phyloP scores from a whole-genome alignment of 1,140 invertebrate genomes.

The Saxidomus purpurata region DNA sequence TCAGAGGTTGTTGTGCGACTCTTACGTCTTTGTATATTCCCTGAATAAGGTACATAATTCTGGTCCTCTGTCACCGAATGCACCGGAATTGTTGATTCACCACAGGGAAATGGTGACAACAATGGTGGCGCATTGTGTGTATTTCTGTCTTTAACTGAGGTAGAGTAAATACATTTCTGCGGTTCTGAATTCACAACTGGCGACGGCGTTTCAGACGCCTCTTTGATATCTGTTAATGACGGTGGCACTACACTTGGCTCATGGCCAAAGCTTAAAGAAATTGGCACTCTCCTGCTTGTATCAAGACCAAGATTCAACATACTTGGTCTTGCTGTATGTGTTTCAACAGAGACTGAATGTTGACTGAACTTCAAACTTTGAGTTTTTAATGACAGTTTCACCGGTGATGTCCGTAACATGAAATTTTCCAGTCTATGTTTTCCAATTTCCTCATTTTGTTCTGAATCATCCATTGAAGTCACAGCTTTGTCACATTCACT shows the following conservation, averaged over 20 bases:
- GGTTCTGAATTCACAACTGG: conserved; percentile 46
- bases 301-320: conserved; percentile 58
- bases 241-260: conserved; percentile 19
- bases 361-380: neutral
- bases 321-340: conserved; percentile 23
- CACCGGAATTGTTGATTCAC: conserved; percentile 45
- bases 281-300: conserved; percentile 24
- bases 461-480: neutral
- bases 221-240: conserved; percentile 56
- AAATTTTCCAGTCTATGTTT: neutral
- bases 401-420: neutral
- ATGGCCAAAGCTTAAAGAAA: conserved; percentile 12
- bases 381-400: conserved; percentile 8
- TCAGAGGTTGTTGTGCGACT: neutral
- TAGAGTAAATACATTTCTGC: conserved; percentile 41
- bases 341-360: neutral
- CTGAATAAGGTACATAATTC: conserved; percentile 59
- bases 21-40: conserved; percentile 35
- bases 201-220: conserved; percentile 61
- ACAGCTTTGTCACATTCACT: neutral
- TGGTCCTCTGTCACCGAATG: conserved; percentile 33
- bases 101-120: conserved; percentile 61
- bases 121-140: conserved; percentile 24
- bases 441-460: neutral
- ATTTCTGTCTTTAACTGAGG: conserved; percentile 19